These are phyloP conservation scores for Troides oblongomaculatus DNA, from an alignment of 2,888 invertebrate genomes.

Conservation along the genomic window DNA sequence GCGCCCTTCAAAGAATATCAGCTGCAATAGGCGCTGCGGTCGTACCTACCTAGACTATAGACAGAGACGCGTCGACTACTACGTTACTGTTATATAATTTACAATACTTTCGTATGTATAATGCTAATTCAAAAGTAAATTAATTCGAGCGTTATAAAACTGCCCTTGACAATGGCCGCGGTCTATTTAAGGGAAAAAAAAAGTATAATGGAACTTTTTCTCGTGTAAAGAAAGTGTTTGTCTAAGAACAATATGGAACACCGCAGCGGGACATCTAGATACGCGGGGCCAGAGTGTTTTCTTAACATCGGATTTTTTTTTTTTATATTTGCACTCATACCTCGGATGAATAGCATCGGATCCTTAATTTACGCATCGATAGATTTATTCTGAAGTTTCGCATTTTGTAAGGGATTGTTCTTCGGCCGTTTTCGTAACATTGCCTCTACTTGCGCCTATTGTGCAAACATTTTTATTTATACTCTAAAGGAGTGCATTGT, in stretches of 20 bases:
- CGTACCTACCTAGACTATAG: too few relatives aligned
- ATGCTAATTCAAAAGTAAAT: conserved; percentile 55
- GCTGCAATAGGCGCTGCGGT: too few relatives aligned
- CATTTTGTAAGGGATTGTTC: conserved; percentile 70
- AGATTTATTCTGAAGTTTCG: conserved; percentile 70
- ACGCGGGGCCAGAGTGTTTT: conserved; percentile 63
- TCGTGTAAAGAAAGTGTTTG: conserved; percentile 73
- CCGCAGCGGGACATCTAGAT: conserved; percentile 78
- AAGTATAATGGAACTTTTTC: conserved; percentile 56
- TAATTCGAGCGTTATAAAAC: conserved; percentile 70
- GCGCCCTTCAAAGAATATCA: too few relatives aligned
- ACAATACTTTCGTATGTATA: conserved; percentile 36
- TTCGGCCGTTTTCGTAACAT: conserved; percentile 66
- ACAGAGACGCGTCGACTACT: too few relatives aligned
- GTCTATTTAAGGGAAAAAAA: conserved; percentile 57
- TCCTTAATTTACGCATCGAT: conserved; percentile 79
- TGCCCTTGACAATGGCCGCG: conserved; percentile 54
- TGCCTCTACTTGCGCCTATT: conserved; percentile 51
- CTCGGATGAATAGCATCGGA: conserved; percentile 64
- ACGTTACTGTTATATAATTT: conserved; percentile 3
- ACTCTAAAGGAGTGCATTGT: conserved; percentile 35
- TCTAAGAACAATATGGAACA: conserved; percentile 73
- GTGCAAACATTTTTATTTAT: conserved; percentile 47
- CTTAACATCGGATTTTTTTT: conserved; percentile 51
- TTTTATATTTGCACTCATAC: conserved; percentile 60